These are phyloP conservation scores for Anaspis maculata DNA, from an alignment of 2,888 invertebrate genomes.

Conservation along the genomic window DNA sequence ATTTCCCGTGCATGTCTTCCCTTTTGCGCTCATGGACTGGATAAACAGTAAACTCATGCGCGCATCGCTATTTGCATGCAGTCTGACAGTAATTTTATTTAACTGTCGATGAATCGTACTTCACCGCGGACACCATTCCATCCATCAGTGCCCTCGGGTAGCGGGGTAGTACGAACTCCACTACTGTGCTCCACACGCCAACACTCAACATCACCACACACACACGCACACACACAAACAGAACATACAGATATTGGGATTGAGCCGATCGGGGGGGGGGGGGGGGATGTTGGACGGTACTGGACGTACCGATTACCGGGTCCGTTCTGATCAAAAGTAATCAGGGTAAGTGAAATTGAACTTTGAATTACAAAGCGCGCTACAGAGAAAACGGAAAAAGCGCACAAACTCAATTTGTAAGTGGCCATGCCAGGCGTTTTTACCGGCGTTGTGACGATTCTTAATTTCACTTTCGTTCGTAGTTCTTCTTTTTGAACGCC, in stretches of 20 bases:
- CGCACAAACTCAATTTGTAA: background rate
- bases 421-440: background rate
- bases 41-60: constrained; percentile 37
- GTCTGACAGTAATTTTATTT: constrained; percentile 30
- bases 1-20: constrained; percentile 40
- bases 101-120: constrained; percentile 26
- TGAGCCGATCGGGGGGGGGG: too few species aligned
- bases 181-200: too few species aligned
- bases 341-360: too few species aligned
- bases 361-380: background rate
- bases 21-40: constrained; percentile 9
- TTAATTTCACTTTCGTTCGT: background rate
- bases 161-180: too few species aligned
- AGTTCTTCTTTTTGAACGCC: background rate
- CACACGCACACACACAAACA: too few species aligned
- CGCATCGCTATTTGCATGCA: constrained; percentile 30
- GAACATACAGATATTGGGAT: too few species aligned
- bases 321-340: too few species aligned
- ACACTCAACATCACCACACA: too few species aligned
- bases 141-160: constrained; percentile 12
- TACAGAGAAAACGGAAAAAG: background rate
- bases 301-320: too few species aligned
- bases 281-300: too few species aligned
- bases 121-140: constrained; percentile 18
- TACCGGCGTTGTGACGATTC: background rate